phyloP scores from a whole-genome alignment of 2,888 invertebrate species.

The Scaeva pyrastri region DNA sequence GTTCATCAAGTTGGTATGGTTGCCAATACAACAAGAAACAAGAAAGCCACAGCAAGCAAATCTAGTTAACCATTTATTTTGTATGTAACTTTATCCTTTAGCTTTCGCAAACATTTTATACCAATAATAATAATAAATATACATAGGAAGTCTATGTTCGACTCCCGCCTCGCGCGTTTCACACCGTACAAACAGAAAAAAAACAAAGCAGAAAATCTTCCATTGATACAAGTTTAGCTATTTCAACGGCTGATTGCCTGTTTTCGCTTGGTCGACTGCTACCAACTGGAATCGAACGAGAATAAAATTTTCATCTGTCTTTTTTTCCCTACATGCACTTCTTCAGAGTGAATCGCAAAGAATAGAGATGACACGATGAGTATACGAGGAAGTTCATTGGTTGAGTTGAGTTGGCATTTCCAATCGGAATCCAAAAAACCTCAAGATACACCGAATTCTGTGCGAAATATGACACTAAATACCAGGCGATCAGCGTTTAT shows the following conservation, averaged over 20 bases:
- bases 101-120: background rate
- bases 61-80: background rate
- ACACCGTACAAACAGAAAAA: background rate
- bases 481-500: constrained; percentile 78
- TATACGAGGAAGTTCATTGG: constrained; percentile 19
- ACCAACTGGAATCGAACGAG: constrained; percentile 74
- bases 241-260: constrained; percentile 70
- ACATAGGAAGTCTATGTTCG: background rate
- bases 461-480: constrained; percentile 84
- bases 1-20: constrained; percentile 55
- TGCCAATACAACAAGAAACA: constrained; percentile 55
- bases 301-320: constrained; percentile 32
- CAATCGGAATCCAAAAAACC: constrained; percentile 66
- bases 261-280: constrained; percentile 71
- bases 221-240: constrained; percentile 20
- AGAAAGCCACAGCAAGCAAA: constrained; percentile 37
- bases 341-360: constrained; percentile 67
- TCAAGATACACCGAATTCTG: constrained; percentile 80
- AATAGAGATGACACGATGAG: constrained; percentile 73
- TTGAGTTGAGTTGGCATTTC: constrained; percentile 35
- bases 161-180: background rate
- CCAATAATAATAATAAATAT: background rate
- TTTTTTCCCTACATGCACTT: constrained; percentile 64
- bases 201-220: background rate
- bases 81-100: constrained; percentile 16